Evolutionary conservation across 2,797 vertebrate genomes (phyloP), one percentile per base, ranked within the genome.

Genomic region (Ambastaia sidthimunki): DNA sequence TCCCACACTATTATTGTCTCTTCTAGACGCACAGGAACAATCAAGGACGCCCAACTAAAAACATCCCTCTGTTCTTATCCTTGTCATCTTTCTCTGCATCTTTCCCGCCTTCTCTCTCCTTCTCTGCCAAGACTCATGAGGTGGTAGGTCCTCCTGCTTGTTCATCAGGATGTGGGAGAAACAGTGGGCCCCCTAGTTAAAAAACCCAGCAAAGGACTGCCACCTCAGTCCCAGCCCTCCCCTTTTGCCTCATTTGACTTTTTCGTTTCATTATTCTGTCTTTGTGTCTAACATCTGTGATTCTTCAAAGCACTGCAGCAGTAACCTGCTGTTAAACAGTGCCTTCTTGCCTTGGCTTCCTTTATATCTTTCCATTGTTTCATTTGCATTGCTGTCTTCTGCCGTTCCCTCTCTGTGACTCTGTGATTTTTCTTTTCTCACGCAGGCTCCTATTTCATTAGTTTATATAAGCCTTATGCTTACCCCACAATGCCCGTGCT

Each of bases 251-350:
- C 37, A 55, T 70, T 62, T 71, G 31, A 71, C 68, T 75, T 25
- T 80, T 66, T 63, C 31, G 13, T 37, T 52, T 74, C 54, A 55
- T 59, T 28, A 41, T 73, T 75, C 59, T 65, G 75, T 67, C 70
- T 67, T n/a, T 73, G 50, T 70, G 55, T 74, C 60, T 41, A 77
- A 73, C 59, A 69, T 63, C 74, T 81, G 68, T 59, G 41, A 48
- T 68, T 47, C 70, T 73, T 65, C 69, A 72, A 71, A 79, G 57
- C 47, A 3, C 10, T 3, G 37, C 60, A n/a, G 48, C 44, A 72
- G 52, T 59, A 59, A 72, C 59, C 74, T 72, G 37, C 69, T 78
- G 74, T 72, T 68, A 77, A 77, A 77, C 74, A 67, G 68, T 65
- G 48, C 48, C 67, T 28, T 70, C 44, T 60, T 73, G 52, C n/a